These are phyloP conservation scores for Agrilus mali DNA, from an alignment of 2,888 invertebrate species.

Conservation along the genomic window DNA sequence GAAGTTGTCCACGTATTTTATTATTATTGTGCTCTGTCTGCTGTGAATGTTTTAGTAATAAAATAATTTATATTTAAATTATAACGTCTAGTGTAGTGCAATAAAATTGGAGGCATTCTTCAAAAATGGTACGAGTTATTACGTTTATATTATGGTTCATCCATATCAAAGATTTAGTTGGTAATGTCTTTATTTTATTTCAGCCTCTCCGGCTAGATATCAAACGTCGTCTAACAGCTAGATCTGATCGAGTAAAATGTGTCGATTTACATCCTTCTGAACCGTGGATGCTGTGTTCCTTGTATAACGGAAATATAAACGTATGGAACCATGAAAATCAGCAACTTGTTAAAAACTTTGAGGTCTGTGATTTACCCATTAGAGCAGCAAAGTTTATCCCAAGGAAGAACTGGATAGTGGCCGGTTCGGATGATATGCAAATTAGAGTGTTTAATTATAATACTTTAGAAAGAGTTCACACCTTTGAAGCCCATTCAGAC, in stretches of 20 bases:
- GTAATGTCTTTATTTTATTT: conserved; percentile 16
- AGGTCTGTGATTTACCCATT: conserved; percentile 94
- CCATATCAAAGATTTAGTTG: too few relatives aligned
- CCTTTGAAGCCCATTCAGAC: conserved; percentile 97
- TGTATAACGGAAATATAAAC: conserved; percentile 98
- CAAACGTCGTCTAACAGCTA: conserved; percentile 91
- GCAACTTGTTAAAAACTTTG: conserved; percentile 75
- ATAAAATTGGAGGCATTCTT: too few relatives aligned
- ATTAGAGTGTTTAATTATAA: conserved; percentile 97
- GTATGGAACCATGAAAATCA: conserved; percentile 99
- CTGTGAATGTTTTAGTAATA: too few relatives aligned
- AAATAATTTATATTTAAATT: too few relatives aligned
- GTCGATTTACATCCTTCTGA: conserved; percentile 96
- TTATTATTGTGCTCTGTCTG: too few relatives aligned
- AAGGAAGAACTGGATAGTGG: conserved; percentile 96
- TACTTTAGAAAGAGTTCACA: conserved; percentile 88
- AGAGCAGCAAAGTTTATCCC: conserved; percentile 92
- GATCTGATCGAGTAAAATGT: conserved; percentile 96
- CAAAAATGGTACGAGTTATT: too few relatives aligned
- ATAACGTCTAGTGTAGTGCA: too few relatives aligned
- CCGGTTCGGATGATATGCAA: conserved; percentile 94
- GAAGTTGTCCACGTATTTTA: too few relatives aligned
- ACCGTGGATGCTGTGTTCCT: conserved; percentile 96
- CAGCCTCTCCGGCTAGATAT: conserved; percentile 95
- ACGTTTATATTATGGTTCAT: too few relatives aligned